Conservation (phyloP, 2,888 invertebrate species). For the Meganola albula region DNA sequence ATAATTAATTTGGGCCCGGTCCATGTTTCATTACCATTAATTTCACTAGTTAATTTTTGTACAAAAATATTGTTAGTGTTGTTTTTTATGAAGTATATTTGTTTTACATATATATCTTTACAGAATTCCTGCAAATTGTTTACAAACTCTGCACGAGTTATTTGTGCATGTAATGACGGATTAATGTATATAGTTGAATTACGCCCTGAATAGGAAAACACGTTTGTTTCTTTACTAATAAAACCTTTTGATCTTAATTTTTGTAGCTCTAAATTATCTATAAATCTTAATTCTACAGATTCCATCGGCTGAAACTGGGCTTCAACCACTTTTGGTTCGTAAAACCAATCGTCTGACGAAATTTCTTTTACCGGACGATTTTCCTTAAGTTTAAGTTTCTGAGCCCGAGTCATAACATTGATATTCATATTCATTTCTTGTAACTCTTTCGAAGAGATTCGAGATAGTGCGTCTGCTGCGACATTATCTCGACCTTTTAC, state of each 20-base stretch:
- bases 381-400: constrained; percentile 2
- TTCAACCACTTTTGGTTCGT: constrained; percentile 5
- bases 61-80: not conserved
- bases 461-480: constrained; percentile 7
- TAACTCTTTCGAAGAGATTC: constrained; percentile 5
- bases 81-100: not conserved
- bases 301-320: not conserved
- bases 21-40: not conserved
- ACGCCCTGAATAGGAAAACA: constrained; percentile 1
- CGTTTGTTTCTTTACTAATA: constrained; percentile 1
- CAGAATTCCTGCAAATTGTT: not conserved
- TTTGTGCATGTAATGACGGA: not conserved
- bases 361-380: not conserved
- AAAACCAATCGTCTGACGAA: not conserved
- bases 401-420: constrained; percentile 5
- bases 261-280: not conserved
- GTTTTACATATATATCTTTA: not conserved
- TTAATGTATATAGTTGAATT: constrained; percentile 1
- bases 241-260: not conserved
- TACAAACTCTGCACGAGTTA: constrained; percentile 1
- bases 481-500: constrained; percentile 6
- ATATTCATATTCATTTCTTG: constrained; percentile 4
- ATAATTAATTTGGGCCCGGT: not conserved
- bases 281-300: constrained; percentile 3
- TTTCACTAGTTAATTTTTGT: not conserved